A percentile compares a stretch with the other conserved stretches of the same genome.
Evolutionary conservation across 1,140 invertebrate species (phyloP).

Genomic region (Andricus grossulariae): DNA sequence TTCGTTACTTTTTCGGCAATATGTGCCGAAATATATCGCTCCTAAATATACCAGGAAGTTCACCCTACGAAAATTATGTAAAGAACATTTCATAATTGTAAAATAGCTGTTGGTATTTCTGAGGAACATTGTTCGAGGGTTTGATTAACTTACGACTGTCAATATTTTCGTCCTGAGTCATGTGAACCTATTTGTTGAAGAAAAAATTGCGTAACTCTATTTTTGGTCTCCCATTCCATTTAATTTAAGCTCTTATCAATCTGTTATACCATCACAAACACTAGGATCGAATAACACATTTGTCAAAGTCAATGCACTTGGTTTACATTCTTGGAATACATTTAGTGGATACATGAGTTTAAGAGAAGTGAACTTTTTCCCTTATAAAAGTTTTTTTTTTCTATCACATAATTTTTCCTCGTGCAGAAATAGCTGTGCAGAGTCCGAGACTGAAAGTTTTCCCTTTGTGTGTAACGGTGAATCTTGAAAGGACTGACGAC

Average conservation of each 20-base stretch:
- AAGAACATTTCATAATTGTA: neutral
- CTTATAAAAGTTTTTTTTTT: constrained; percentile 30
- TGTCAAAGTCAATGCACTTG: neutral
- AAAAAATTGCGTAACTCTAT: neutral
- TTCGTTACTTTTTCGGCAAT: neutral
- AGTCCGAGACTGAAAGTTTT: constrained; percentile 49
- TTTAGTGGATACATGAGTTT: too few relatives aligned
- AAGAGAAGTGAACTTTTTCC: constrained; percentile 38
- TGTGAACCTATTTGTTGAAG: neutral
- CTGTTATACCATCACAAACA: neutral
- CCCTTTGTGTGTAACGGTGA: constrained; percentile 64
- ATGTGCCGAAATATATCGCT: constrained; percentile 8
- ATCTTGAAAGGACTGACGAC: constrained; percentile 63
- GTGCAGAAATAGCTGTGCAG: constrained; percentile 30
- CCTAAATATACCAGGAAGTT: constrained; percentile 2
- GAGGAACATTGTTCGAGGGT: neutral
- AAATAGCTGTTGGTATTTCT: neutral
- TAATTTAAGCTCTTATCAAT: neutral
- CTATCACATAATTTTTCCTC: constrained; percentile 34
- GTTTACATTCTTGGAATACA: too few relatives aligned
- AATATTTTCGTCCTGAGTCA: constrained; percentile 8
- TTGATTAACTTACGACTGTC: neutral
- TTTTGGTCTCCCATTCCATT: neutral
- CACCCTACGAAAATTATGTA: neutral
- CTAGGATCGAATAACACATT: neutral